Evolutionary conservation across 2,888 invertebrate genomes (phyloP), one percentile per base, ranked within the genome.

Genomic region (Acanthococcus lagerstroemiae): DNA sequence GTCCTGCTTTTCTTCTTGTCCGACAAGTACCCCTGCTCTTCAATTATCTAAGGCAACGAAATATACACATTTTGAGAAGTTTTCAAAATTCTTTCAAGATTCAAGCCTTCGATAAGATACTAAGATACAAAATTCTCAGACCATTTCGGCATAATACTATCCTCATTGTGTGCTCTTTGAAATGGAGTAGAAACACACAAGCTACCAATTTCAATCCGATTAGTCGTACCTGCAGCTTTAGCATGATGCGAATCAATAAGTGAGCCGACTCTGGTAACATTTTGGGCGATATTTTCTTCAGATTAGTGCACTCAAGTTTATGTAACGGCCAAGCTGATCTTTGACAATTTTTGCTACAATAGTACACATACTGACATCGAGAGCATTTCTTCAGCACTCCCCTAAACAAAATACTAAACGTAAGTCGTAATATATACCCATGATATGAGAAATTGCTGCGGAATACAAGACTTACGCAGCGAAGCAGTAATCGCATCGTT

Each of bases 301-400:
- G 80, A 74, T 84, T 86, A 27, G 80, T 76, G 74, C 95, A 95
- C 79, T 95, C 95, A 73, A 79, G 78, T 78, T 89, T 92, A 75
- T 94, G 94, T 67, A 86, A 79, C 9, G 76, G 74, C 94, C 94
- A 95, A 12, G 87, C 86, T 71, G 84, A 82, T 75, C 80, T 84
- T 77, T 95, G 95, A 76, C 95, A 95, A 44, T 75, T 76, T 58
- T 83, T 81, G 70, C 85, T 84, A 74, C 95, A 95, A 73, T 94
- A 95, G 75, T 85, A 83, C 1, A 89, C 85, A 73, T 86, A 87
- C 66, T 86, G 84, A 77, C 94, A 95, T 60, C 83, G 85, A 0
- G 90, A 86, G 77, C 95, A 95, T 77, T 88, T 88, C 25, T 83
- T 77, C 56, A 90, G 80, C 73, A 85, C 84, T 56, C 79, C 79